Base-by-base conservation (phyloP, 92 coral and sea anemone genomes). In the Bergia sp. region DNA sequence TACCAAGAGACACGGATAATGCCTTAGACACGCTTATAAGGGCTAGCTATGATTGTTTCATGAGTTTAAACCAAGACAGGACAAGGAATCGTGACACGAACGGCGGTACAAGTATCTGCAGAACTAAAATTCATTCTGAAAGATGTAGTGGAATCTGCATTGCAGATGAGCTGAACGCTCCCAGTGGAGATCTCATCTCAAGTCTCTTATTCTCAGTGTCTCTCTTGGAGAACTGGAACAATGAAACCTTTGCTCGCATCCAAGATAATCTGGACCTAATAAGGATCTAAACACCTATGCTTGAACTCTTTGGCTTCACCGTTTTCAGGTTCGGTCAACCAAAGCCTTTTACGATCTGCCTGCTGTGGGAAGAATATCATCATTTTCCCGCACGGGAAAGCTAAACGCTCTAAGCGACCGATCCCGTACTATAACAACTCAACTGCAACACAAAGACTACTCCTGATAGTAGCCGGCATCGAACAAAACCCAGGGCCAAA, bases 341-440 rank as follows among this genome's bases (percentile, higher is more conserved):
- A 47, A 47, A 47, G 53, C 53, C 53, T 47, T 47, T 47, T 47
- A 47, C 8, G 8, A 47, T 47, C 53, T 47, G 53, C 53, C 53
- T 47, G 53, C 53, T 47, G 53, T 47, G 53, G 53, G 53, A 47
- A 47, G 53, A 47, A 0, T 47, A 47, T 47, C 53, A 0, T 47
- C 53, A 47, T 47, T 47, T 47, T 47, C 8, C 53, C 53, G 8
- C 53, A 47, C 0, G 53, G 53, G 8, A 47, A 47, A 47, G 53
- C 53, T 47, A 47, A 47, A 47, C 8, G 0, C 8, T 4, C 53
- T 47, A 47, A 47, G 8, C 8, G 0, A 47, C 5, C 53, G 8
- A 47, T 47, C 53, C 81, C 74, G 36, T 86, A 86, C 44, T 86
- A 86, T 50, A 49, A 42, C 45, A 73, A 86, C 80, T 73, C 89